Evolutionary conservation across 2,888 invertebrate genomes (phyloP).

Genomic region (Ypsolopha sequella): DNA sequence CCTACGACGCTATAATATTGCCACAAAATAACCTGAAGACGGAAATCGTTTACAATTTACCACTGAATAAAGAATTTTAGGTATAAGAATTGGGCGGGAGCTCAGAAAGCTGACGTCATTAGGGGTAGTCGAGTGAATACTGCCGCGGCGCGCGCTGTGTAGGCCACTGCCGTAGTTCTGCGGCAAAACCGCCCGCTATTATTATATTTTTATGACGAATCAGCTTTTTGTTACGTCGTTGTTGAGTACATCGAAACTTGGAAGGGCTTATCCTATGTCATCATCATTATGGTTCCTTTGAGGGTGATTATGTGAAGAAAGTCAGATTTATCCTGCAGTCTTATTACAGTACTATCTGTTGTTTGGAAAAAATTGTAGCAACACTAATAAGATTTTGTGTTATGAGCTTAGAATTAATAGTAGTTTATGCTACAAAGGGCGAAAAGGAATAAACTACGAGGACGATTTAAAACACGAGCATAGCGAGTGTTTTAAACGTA

Average conservation of each 20-base stretch:
- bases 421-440: too few species aligned
- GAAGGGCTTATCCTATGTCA: conserved; percentile 21
- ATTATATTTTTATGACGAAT: conserved; percentile 71
- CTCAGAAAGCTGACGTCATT: conserved; percentile 67
- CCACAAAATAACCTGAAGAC: not conserved
- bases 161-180: conserved; percentile 58
- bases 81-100: conserved; percentile 21
- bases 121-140: conserved; percentile 55
- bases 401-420: too few species aligned
- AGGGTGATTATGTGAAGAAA: not conserved
- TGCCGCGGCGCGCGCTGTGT: conserved; percentile 62
- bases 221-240: conserved; percentile 55
- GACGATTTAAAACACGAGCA: too few species aligned
- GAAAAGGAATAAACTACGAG: too few species aligned
- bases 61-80: too few species aligned
- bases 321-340: too few species aligned
- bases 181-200: conserved; percentile 64
- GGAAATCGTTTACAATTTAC: not conserved
- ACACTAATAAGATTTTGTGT: too few species aligned
- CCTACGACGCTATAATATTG: not conserved
- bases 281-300: conserved; percentile 8
- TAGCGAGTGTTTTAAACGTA: too few species aligned
- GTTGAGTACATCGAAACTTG: conserved; percentile 27
- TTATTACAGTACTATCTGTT: too few species aligned
- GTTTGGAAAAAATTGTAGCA: too few species aligned